These are phyloP conservation scores for Malurus cyaneus DNA, from an alignment of 2,113 vertebrate species.

Conservation along the genomic window DNA sequence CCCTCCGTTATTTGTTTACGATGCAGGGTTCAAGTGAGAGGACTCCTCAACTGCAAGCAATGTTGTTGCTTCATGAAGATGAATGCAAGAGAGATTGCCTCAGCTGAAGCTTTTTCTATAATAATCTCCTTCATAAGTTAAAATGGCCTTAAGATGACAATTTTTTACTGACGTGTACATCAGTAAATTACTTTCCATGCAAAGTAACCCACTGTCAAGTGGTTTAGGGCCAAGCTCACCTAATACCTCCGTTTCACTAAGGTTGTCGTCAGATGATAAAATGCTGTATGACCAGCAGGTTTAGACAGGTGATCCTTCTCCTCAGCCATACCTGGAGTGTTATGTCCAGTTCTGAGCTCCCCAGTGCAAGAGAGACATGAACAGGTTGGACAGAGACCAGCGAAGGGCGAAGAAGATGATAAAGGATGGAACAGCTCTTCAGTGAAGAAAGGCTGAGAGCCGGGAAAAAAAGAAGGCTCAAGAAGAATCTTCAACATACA, in stretches of 20 bases:
- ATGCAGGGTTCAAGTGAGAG: not conserved
- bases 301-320: not conserved
- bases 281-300: not conserved
- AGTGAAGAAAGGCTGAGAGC: not conserved
- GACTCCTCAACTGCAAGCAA: not conserved
- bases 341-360: not conserved
- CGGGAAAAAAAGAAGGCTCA: not conserved
- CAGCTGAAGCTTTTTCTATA: not conserved
- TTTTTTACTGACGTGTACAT: not conserved
- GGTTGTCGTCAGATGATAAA: not conserved
- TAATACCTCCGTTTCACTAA: not conserved
- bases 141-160: not conserved
- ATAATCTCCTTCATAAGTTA: not conserved
- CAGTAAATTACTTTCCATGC: not conserved
- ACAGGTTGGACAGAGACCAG: not conserved
- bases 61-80: not conserved
- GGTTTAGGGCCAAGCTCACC: not conserved
- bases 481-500: not conserved
- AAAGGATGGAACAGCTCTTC: not conserved
- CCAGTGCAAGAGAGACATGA: not conserved
- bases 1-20: not conserved
- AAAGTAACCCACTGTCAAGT: not conserved
- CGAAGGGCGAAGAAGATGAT: accelerated
- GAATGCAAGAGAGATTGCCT: not conserved
- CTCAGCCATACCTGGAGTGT: not conserved